Percentiles rank a stretch among this genome's conserved stretches.
These are phyloP conservation scores for Hyles euphorbiae DNA, from an alignment of 1,140 invertebrate genomes.

Conservation along the genomic window DNA sequence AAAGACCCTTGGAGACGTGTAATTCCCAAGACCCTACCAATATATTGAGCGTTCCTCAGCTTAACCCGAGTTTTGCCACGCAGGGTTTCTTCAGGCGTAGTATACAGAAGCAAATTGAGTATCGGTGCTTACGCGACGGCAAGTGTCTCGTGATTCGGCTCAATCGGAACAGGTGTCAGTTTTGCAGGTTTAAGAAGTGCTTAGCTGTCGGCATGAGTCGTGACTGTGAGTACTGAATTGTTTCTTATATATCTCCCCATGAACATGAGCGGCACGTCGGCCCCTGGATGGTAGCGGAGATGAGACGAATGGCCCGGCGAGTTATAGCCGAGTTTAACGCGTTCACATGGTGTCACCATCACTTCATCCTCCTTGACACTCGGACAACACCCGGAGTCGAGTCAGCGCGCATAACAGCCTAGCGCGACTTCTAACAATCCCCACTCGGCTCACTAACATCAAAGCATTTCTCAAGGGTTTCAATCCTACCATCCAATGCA, in stretches of 20 bases:
- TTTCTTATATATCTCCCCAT: neutral
- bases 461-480: too few species aligned
- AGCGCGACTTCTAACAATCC: too few species aligned
- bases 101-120: constrained; percentile 99
- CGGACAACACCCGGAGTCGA: too few species aligned
- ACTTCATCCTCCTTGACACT: too few species aligned
- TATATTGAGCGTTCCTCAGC: too few species aligned
- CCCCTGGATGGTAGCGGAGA: too few species aligned
- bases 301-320: neutral
- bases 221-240: constrained; percentile 88
- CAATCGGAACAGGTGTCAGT: constrained; percentile 98
- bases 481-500: too few species aligned
- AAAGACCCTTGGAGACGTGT: too few species aligned
- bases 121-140: constrained; percentile 95
- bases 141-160: constrained; percentile 97
- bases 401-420: too few species aligned
- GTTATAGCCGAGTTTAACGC: constrained; percentile 11
- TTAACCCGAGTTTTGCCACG: constrained; percentile 30
- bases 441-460: too few species aligned
- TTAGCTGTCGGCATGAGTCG: constrained; percentile 98
- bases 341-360: neutral
- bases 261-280: neutral
- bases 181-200: constrained; percentile 99
- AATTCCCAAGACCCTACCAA: too few species aligned
- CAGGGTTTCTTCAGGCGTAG: constrained; percentile 91